Percentiles rank a stretch among this genome's conserved stretches.
phyloP scores from a whole-genome alignment of 2,113 vertebrate genomes.

The Periophthalmus modestus region DNA sequence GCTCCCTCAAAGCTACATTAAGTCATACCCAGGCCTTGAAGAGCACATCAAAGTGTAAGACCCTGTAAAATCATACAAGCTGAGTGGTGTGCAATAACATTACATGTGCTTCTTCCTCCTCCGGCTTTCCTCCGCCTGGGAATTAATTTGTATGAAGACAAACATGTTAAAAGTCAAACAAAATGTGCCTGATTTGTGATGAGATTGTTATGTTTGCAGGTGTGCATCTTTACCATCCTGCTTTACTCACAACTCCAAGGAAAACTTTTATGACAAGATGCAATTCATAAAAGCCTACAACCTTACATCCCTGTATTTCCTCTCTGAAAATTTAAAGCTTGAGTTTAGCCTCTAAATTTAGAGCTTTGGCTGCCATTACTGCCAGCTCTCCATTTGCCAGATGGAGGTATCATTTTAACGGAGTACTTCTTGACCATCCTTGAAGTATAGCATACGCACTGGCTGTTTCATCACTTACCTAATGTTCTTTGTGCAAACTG shows the following conservation, averaged over 20 bases:
- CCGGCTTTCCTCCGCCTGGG: background rate
- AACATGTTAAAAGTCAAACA: conserved; percentile 28
- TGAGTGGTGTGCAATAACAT: conserved; percentile 67
- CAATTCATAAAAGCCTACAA: background rate
- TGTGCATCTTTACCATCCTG: background rate
- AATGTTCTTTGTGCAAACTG: conserved; percentile 18
- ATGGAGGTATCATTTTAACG: conserved; percentile 18
- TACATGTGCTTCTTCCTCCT: conserved; percentile 40
- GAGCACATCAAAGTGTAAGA: conserved; percentile 70
- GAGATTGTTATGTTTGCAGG: background rate
- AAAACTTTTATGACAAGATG: background rate
- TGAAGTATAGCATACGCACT: conserved; percentile 18
- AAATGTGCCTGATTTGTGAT: background rate
- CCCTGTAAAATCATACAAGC: conserved; percentile 66
- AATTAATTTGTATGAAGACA: conserved; percentile 25
- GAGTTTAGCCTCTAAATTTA: conserved; percentile 16
- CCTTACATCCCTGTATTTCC: background rate
- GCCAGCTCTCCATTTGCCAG: conserved; percentile 33
- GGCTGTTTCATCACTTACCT: conserved; percentile 6
- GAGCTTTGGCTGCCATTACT: conserved; percentile 22
- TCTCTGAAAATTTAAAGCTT: background rate
- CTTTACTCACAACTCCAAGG: background rate
- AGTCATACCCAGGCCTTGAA: conserved; percentile 67
- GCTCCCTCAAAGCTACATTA: conserved; percentile 65
- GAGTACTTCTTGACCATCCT: conserved; percentile 40